Evolutionary conservation across 2,888 invertebrate species (phyloP).

Genomic region (Adineta ricciae): DNA sequence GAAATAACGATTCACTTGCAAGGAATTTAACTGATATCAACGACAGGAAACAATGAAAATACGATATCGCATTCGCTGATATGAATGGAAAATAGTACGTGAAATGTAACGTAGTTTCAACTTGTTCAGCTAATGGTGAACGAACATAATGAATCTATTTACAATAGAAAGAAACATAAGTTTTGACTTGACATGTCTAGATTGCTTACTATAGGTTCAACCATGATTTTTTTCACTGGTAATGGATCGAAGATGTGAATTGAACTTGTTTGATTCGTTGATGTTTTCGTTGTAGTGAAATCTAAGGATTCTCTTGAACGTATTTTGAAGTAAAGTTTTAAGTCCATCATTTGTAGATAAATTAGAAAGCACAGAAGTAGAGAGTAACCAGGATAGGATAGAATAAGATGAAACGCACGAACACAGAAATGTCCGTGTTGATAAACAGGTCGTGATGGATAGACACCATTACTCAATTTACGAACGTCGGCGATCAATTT

Average conservation of each 20-base stretch:
- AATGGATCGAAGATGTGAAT: slow-evolving; percentile 20
- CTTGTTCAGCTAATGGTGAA: slow-evolving; percentile 27
- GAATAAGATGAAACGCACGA: neutral
- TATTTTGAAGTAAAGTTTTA: slow-evolving; percentile 5
- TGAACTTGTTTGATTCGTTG: neutral
- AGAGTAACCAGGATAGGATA: neutral
- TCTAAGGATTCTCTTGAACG: neutral
- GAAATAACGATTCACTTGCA: slow-evolving; percentile 22
- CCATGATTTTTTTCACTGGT: slow-evolving; percentile 31
- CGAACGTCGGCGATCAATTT: neutral
- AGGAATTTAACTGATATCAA: slow-evolving; percentile 21
- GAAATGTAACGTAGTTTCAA: slow-evolving; percentile 20
- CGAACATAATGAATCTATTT: slow-evolving; percentile 23
- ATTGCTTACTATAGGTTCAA: slow-evolving; percentile 16
- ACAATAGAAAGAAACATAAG: neutral
- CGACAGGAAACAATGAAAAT: slow-evolving; percentile 23
- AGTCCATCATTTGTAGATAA: neutral
- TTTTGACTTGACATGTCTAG: too few relatives aligned
- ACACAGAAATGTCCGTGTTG: neutral
- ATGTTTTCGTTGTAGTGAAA: neutral
- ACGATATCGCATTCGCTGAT: slow-evolving; percentile 24
- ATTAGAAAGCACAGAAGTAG: neutral
- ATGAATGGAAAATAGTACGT: slow-evolving; percentile 28
- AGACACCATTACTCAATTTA: neutral
- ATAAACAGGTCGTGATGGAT: neutral